Percentiles rank a stretch among this genome's conserved stretches.
Conservation (phyloP, 2,888 invertebrate genomes). For the Chrysotoxum bicinctum region DNA sequence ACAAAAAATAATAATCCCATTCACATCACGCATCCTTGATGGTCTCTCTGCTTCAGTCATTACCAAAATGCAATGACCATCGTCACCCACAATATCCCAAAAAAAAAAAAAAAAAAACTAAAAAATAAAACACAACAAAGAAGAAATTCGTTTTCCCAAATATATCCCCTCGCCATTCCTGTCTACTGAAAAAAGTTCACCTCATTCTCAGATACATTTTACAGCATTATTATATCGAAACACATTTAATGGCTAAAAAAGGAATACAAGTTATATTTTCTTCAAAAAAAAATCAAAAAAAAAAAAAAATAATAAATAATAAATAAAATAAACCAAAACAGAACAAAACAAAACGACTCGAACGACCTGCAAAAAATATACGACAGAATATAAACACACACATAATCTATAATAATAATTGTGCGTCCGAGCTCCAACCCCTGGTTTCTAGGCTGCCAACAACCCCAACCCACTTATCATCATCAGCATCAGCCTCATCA, state of each 20-base stretch:
- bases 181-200: constrained; percentile 3
- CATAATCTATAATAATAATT: constrained; percentile 65
- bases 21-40: constrained; percentile 30
- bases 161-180: not conserved
- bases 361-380: constrained; percentile 53
- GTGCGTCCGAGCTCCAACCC: constrained; percentile 46
- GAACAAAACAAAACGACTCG: constrained; percentile 25
- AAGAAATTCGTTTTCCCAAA: constrained; percentile 18
- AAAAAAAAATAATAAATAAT: constrained; percentile 16
- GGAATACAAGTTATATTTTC: constrained; percentile 55
- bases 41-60: constrained; percentile 54
- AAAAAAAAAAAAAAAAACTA: constrained; percentile 1
- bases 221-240: constrained; percentile 71
- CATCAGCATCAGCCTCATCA: constrained; percentile 68
- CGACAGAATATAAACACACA: constrained; percentile 39
- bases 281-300: constrained; percentile 67
- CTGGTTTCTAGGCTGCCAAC: constrained; percentile 7
- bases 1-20: constrained; percentile 24
- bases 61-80: constrained; percentile 68
- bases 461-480: constrained; percentile 27
- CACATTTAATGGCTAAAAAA: constrained; percentile 68
- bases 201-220: constrained; percentile 58
- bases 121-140: not conserved
- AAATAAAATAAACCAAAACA: constrained; percentile 26
- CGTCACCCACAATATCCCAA: constrained; percentile 36